Conservation (phyloP, 1,140 invertebrate genomes). For the Piezodorus guildinii region DNA sequence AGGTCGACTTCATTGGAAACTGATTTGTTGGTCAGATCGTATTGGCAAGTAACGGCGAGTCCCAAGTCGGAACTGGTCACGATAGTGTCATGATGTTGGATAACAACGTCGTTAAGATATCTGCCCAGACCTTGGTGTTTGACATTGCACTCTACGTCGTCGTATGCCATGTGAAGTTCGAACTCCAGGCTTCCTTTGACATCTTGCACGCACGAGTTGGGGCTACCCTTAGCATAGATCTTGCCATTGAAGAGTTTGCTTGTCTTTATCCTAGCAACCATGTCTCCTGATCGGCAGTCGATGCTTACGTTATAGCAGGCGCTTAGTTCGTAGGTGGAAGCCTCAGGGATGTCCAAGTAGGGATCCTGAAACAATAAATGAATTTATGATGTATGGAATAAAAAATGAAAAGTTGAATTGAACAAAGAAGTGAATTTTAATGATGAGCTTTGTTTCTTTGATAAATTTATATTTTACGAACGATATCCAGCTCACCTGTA, state of each 20-base stretch:
- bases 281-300: constrained; percentile 80
- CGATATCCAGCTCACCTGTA: constrained; percentile 46
- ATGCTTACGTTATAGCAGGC: constrained; percentile 92
- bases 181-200: constrained; percentile 74
- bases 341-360: constrained; percentile 77
- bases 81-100: constrained; percentile 90
- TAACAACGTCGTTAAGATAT: constrained; percentile 79
- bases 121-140: constrained; percentile 70
- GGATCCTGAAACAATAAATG: constrained; percentile 49
- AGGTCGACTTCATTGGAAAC: constrained; percentile 84
- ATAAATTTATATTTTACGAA: no score
- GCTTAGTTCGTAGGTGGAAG: constrained; percentile 80
- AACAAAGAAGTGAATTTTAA: no score
- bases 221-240: constrained; percentile 84
- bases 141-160: constrained; percentile 81
- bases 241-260: constrained; percentile 88
- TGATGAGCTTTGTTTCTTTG: no score
- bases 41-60: constrained; percentile 82
- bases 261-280: constrained; percentile 83
- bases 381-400: neutral
- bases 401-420: neutral
- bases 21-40: constrained; percentile 85
- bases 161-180: constrained; percentile 79
- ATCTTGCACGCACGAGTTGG: constrained; percentile 81
- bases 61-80: constrained; percentile 88